Evolutionary conservation across 2,113 vertebrate species (phyloP).

Genomic region (Herpailurus yagouaroundi): DNA sequence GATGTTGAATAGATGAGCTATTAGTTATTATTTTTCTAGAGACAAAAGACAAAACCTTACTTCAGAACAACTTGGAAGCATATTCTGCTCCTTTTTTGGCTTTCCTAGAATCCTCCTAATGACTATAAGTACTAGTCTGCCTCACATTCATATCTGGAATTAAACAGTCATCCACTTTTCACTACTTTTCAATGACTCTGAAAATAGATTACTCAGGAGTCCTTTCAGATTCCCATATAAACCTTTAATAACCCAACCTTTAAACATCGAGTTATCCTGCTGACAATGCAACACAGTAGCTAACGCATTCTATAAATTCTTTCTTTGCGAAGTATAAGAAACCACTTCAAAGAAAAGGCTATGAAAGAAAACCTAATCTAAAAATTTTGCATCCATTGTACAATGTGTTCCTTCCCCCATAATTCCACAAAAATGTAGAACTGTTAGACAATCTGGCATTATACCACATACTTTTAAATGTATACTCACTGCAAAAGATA

Average conservation of each 20-base stretch:
- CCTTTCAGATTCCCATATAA: background rate
- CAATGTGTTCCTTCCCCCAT: background rate
- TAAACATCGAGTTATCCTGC: constrained; percentile 46
- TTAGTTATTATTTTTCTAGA: constrained; percentile 17
- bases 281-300: constrained; percentile 10
- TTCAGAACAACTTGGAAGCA: constrained; percentile 44
- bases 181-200: constrained; percentile 30
- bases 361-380: constrained; percentile 31
- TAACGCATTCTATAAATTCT: constrained; percentile 30
- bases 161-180: background rate
- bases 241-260: constrained; percentile 1
- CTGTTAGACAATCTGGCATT: background rate
- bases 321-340: constrained; percentile 12
- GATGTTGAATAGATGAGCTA: background rate
- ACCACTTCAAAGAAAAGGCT: constrained; percentile 22
- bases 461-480: background rate
- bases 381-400: background rate
- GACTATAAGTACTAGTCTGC: background rate
- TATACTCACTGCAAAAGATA: constrained; percentile 6
- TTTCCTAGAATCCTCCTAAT: background rate
- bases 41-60: constrained; percentile 33
- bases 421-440: background rate
- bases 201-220: constrained; percentile 31
- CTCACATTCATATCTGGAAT: background rate
- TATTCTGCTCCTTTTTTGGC: background rate